phyloP scores from a whole-genome alignment of 2,888 invertebrate species.

The Hymenopus coronatus region DNA sequence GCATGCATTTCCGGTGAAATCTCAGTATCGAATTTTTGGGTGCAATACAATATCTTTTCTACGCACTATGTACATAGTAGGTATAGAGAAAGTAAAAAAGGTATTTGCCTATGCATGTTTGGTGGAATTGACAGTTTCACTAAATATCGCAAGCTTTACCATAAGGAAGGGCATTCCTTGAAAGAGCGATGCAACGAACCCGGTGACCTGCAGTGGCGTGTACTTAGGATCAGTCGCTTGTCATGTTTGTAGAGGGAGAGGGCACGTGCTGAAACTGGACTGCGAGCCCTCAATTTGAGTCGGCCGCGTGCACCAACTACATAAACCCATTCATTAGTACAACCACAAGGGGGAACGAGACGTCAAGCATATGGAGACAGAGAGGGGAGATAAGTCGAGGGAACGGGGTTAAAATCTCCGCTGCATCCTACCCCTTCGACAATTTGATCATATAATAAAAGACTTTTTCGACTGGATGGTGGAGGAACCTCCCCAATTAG shows the following conservation, averaged over 20 bases:
- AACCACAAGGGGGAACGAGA: constrained; percentile 8
- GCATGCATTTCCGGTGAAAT: too few species aligned
- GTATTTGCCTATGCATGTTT: too few species aligned
- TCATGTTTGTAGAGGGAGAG: not conserved
- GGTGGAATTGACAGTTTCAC: too few species aligned
- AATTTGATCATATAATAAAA: constrained; percentile 29
- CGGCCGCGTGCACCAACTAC: not conserved
- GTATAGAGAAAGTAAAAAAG: too few species aligned
- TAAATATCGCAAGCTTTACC: too few species aligned
- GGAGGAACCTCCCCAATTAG: constrained; percentile 25
- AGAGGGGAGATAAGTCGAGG: not conserved
- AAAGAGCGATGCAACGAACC: not conserved
- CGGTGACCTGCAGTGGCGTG: not conserved
- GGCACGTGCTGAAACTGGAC: constrained; percentile 1
- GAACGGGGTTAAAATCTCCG: not conserved
- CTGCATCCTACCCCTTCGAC: not conserved
- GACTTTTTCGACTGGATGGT: constrained; percentile 10
- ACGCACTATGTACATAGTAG: too few species aligned
- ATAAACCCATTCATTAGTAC: constrained; percentile 17
- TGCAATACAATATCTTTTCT: too few species aligned
- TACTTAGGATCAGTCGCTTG: not conserved
- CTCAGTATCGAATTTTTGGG: too few species aligned
- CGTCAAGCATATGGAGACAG: not conserved
- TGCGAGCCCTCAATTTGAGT: constrained; percentile 1
- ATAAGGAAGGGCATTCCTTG: too few species aligned